These are phyloP conservation scores for Conopomorpha cramerella DNA, from an alignment of 1,140 invertebrate genomes.

Conservation along the genomic window DNA sequence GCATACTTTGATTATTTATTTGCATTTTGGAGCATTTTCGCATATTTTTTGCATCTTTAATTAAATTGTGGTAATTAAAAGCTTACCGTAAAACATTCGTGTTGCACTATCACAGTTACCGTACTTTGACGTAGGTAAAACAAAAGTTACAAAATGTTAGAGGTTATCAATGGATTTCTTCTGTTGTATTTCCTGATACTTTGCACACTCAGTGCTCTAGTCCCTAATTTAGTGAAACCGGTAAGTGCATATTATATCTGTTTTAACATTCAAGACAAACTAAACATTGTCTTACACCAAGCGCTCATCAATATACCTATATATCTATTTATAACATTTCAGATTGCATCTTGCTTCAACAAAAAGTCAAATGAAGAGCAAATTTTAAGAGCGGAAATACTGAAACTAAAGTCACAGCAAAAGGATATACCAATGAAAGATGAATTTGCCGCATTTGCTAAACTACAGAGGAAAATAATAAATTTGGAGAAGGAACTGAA, in stretches of 20 bases:
- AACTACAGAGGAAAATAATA: no score
- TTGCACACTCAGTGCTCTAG: conserved; percentile 29
- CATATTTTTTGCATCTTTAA: no score
- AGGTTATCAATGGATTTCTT: conserved; percentile 40
- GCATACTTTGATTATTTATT: no score
- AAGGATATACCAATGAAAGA: no score
- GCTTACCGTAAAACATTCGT: neutral
- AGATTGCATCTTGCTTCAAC: conserved; percentile 49
- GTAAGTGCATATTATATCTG: conserved; percentile 20
- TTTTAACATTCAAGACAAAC: conserved; percentile 5
- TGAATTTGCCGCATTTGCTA: no score
- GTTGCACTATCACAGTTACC: conserved; percentile 10
- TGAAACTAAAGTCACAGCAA: no score
- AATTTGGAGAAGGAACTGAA: no score
- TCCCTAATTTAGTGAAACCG: conserved; percentile 40
- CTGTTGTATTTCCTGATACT: conserved; percentile 37
- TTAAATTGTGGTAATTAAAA: neutral
- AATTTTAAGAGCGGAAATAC: no score
- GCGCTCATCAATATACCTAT: no score
- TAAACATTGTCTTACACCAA: conserved; percentile 8
- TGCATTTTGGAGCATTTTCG: no score
- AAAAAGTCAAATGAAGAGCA: no score
- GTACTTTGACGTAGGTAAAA: conserved; percentile 9
- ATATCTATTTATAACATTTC: no score
- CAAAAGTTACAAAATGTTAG: conserved; percentile 36